Base-by-base conservation (phyloP, 1,140 invertebrate genomes). In the Triops longicaudatus region DNA sequence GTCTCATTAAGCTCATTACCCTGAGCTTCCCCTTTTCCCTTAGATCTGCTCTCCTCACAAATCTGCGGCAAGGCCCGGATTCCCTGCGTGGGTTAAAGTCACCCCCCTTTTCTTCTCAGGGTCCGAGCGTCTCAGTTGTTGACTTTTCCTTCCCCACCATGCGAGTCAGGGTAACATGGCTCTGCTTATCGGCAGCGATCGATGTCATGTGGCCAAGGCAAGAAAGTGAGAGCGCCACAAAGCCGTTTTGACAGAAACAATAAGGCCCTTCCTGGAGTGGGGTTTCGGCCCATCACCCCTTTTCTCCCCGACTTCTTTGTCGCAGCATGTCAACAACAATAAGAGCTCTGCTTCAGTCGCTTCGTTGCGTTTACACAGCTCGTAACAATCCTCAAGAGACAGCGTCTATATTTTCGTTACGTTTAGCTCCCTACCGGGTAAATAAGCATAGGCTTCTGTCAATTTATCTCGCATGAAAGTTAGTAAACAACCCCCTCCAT, bases 321-420 rank as follows among this genome's bases (percentile, higher is more conserved):
- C 50, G 50, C 50, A 63, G 50, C 17, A 22, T 63, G 50, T 63
- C 50, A 63, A 63, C 50, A 63, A 63, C 50, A 63, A 63, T 63
- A 63, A 17, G 22, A 63, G 14, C 4, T 63, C 22, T 17, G 50
- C 50, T 63, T 63, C 50, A 6, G 10, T 22, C 50, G 50, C 50
- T 63, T 63, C 50, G n/a, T 63, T 63, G 50, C 50, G 50, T 63
- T 63, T 63, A 63, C 50, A 63, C 50, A 63, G 50, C 50, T 63
- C 50, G 50, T 63, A 63, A 63, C 50, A 63, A 63, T 63, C 14
- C 50, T 63, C 22, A 63, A 63, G 50, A 22, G 50, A 63, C 31
- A 37, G 2, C 31, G 50, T 22, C 50, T n/a, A 22, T 63, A 63
- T 63, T 63, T 63, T 63, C 7, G 50, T 37, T 37, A 37, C 31